phyloP scores from a whole-genome alignment of 2,113 vertebrate genomes.

The Nycticryphes semicollaris region DNA sequence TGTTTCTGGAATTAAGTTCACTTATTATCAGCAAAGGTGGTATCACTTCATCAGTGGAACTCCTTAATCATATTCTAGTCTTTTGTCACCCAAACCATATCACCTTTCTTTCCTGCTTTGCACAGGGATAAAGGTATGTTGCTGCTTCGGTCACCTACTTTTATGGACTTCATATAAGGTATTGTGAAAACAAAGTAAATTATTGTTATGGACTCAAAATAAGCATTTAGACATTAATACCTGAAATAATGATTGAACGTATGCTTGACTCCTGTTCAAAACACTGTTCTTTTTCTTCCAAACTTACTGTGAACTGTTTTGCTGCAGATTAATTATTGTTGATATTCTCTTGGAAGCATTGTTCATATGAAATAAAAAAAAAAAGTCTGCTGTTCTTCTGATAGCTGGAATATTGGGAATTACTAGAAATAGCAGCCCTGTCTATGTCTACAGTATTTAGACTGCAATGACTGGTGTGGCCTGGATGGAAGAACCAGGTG shows the following conservation, averaged over 20 bases:
- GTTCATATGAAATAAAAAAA: not conserved
- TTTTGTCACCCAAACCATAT: not conserved
- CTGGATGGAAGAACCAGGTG: not conserved
- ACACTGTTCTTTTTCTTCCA: not conserved
- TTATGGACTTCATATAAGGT: not conserved
- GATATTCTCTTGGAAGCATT: not conserved
- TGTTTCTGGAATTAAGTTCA: not conserved
- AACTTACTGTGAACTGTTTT: not conserved
- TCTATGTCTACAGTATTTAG: not conserved
- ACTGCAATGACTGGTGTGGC: not conserved
- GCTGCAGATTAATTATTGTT: not conserved
- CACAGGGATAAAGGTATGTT: not conserved
- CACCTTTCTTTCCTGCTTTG: not conserved
- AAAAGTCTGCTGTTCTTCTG: not conserved
- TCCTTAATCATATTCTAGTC: not conserved
- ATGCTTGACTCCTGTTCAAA: not conserved
- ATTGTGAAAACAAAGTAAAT: not conserved
- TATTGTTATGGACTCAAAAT: not conserved
- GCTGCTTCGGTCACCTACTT: not conserved
- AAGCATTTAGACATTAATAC: not conserved
- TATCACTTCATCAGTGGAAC: not conserved
- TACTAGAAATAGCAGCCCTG: not conserved
- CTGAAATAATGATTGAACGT: not conserved
- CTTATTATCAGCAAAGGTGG: not conserved
- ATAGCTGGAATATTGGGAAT: not conserved